Evolutionary conservation across 2,888 invertebrate genomes (phyloP).

Genomic region (Agrenia bidenticulata): DNA sequence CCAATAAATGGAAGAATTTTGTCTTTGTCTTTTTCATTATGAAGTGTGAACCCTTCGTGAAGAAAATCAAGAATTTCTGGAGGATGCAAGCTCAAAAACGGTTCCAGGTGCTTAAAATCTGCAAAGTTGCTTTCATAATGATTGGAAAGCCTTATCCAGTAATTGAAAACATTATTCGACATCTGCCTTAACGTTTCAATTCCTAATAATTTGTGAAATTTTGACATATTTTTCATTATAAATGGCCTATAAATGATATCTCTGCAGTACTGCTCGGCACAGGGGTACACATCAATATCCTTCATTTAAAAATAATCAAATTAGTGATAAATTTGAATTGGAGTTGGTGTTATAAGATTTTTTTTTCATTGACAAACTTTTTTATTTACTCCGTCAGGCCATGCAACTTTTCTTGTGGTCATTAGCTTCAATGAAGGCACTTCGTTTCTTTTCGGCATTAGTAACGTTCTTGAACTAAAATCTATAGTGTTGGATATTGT

Average conservation of each 20-base stretch:
- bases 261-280: conserved; percentile 19
- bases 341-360: no score
- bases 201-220: conserved; percentile 17
- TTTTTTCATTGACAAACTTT: conserved; percentile 8
- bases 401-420: conserved; percentile 37
- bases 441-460: conserved; percentile 33
- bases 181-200: conserved; percentile 17
- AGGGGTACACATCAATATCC: conserved; percentile 29
- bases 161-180: conserved; percentile 36
- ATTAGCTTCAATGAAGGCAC: conserved; percentile 43
- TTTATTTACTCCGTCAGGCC: conserved; percentile 41
- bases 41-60: conserved; percentile 33
- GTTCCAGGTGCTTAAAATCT: conserved; percentile 34
- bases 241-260: conserved; percentile 23
- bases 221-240: conserved; percentile 13
- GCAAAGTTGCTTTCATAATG: conserved; percentile 38
- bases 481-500: no score
- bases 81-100: conserved; percentile 34
- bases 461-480: no score
- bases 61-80: conserved; percentile 44
- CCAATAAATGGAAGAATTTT: conserved; percentile 33
- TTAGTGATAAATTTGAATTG: no score
- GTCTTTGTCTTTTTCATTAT: conserved; percentile 19
- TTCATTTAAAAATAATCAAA: conserved; percentile 7
- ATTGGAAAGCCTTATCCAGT: conserved; percentile 45